Percentiles rank a stretch among this genome's conserved stretches.
These are phyloP conservation scores for Onychorhynchus coronatus DNA, from an alignment of 2,113 vertebrate species.

Conservation along the genomic window DNA sequence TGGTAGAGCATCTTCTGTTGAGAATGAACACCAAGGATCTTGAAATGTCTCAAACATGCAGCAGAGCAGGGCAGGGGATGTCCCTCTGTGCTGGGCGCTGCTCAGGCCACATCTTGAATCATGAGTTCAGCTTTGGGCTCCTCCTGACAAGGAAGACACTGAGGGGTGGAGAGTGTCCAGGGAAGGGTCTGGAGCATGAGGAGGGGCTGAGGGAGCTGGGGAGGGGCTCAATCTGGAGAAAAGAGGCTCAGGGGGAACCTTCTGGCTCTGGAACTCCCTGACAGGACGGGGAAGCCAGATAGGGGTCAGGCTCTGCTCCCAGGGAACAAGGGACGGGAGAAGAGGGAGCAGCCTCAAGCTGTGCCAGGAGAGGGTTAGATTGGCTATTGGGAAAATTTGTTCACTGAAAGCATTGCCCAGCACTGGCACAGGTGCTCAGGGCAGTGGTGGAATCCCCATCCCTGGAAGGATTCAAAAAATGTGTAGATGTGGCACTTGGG, in stretches of 20 bases:
- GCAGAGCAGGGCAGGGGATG: fast-evolving
- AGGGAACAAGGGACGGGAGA: background rate
- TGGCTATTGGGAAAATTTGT: fast-evolving
- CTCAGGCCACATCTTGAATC: fast-evolving
- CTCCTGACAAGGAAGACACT: fast-evolving
- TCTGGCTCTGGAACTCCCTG: background rate
- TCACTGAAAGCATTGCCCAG: too few relatives aligned
- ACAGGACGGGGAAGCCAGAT: background rate
- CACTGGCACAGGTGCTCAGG: background rate
- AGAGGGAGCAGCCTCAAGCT: fast-evolving
- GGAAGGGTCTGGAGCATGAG: fast-evolving
- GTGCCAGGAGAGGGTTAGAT: fast-evolving
- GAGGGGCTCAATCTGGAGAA: background rate
- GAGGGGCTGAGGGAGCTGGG: background rate
- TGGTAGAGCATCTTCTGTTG: background rate
- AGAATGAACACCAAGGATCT: fast-evolving
- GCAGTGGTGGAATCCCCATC: background rate
- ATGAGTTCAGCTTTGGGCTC: background rate
- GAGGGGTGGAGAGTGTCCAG: fast-evolving
- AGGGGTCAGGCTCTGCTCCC: fast-evolving
- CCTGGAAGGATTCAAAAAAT: background rate
- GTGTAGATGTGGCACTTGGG: background rate
- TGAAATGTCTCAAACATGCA: background rate
- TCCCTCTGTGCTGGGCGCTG: background rate
- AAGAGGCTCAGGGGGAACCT: background rate